A percentile compares a stretch with the other conserved stretches of the same genome.
phyloP scores from a whole-genome alignment of 2,888 invertebrate genomes.

The Spatulosminthurus flaviceps region DNA sequence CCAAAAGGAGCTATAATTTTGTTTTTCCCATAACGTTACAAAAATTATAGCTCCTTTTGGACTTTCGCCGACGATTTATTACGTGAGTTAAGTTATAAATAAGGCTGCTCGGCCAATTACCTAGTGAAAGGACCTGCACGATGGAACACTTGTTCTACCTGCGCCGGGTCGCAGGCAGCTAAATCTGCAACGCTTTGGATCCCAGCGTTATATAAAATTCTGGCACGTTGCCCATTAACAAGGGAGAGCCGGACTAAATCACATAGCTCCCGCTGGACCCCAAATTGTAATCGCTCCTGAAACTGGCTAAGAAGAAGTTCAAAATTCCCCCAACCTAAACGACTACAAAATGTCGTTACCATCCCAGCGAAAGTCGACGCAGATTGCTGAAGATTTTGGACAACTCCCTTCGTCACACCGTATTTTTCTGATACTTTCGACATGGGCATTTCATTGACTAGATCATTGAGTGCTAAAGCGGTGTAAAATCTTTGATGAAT shows the following conservation, averaged over 20 bases:
- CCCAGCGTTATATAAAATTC: conserved; percentile 83
- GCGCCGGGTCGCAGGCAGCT: conserved; percentile 76
- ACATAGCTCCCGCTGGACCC: conserved; percentile 88
- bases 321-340: conserved; percentile 91
- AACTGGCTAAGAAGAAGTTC: conserved; percentile 87
- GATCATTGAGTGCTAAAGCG: conserved; percentile 88
- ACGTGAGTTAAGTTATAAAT: too few relatives aligned
- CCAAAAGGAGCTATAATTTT: too few relatives aligned
- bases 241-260: conserved; percentile 87
- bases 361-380: conserved; percentile 96
- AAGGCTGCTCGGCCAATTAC: conserved; percentile 64
- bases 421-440: conserved; percentile 83
- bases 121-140: conserved; percentile 86
- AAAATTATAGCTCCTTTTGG: too few relatives aligned
- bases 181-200: conserved; percentile 80
- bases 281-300: conserved; percentile 92
- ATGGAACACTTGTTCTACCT: conserved; percentile 79
- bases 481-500: conserved; percentile 79
- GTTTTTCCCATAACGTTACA: too few relatives aligned
- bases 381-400: conserved; percentile 93
- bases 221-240: conserved; percentile 84
- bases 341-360: conserved; percentile 94
- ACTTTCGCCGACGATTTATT: too few relatives aligned
- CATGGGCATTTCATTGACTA: conserved; percentile 89
- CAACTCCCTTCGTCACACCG: conserved; percentile 84